A percentile compares a stretch with the other conserved stretches of the same genome.
These are phyloP conservation scores for Calephelis nemesis DNA, from an alignment of 1,140 invertebrate genomes.

Conservation along the genomic window DNA sequence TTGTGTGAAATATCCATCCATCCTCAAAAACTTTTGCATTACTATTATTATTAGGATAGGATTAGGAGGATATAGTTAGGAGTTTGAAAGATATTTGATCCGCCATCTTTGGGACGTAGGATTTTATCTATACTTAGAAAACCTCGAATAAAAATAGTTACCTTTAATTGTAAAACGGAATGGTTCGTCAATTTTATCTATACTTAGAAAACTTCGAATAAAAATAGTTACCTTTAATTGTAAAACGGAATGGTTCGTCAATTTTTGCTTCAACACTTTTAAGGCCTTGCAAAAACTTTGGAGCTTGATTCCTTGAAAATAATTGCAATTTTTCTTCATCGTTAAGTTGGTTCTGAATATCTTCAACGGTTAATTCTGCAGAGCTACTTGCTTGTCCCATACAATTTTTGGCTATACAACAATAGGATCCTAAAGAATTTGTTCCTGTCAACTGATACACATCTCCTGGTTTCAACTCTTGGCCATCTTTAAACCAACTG, in stretches of 20 bases:
- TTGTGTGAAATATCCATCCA: too few relatives aligned
- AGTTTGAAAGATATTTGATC: too few relatives aligned
- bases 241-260: slow-evolving; percentile 89
- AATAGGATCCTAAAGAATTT: slow-evolving; percentile 93
- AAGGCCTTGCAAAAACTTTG: slow-evolving; percentile 89
- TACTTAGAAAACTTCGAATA: background rate
- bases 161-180: slow-evolving; percentile 90
- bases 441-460: slow-evolving; percentile 94
- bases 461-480: slow-evolving; percentile 94
- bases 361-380: slow-evolving; percentile 92
- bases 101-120: too few relatives aligned
- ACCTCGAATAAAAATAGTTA: slow-evolving; percentile 43
- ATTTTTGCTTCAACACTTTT: slow-evolving; percentile 91
- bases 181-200: slow-evolving; percentile 89
- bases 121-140: too few relatives aligned
- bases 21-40: too few relatives aligned
- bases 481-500: slow-evolving; percentile 94
- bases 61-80: too few relatives aligned
- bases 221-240: slow-evolving; percentile 85
- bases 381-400: slow-evolving; percentile 94
- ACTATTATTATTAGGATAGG: too few relatives aligned
- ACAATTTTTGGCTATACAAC: slow-evolving; percentile 93
- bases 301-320: slow-evolving; percentile 88
- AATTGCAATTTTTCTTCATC: slow-evolving; percentile 90
- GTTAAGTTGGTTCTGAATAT: slow-evolving; percentile 93